Percentiles rank a stretch among this genome's conserved stretches.
These are phyloP conservation scores for Erebia epiphron DNA, from an alignment of 2,888 invertebrate genomes.

Conservation along the genomic window DNA sequence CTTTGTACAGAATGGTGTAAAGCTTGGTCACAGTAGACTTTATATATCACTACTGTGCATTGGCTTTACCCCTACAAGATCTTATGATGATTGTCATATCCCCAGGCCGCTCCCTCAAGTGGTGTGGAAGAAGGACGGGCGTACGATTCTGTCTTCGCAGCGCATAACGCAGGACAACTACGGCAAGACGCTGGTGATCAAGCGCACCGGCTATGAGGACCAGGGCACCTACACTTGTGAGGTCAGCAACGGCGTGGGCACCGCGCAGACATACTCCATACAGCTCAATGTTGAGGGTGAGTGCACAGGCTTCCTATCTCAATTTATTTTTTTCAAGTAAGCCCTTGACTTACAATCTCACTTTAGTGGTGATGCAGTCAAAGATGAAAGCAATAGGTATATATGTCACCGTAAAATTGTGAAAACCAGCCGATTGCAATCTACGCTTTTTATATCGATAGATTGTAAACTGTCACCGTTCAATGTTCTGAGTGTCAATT, in stretches of 20 bases:
- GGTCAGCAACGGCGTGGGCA: conserved; percentile 94
- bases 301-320: neutral
- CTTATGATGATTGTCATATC: neutral
- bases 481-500: too few species aligned
- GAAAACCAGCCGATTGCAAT: too few species aligned
- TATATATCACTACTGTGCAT: too few species aligned
- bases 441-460: too few species aligned
- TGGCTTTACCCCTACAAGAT: too few species aligned
- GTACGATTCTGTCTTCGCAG: conserved; percentile 86
- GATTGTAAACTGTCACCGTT: too few species aligned
- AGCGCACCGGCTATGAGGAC: conserved; percentile 93
- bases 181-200: conserved; percentile 96
- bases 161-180: conserved; percentile 94
- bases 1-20: too few species aligned
- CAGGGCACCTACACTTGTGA: conserved; percentile 97
- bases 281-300: conserved; percentile 85
- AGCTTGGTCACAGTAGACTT: too few species aligned
- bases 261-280: conserved; percentile 93
- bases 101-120: conserved; percentile 95
- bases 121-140: conserved; percentile 94
- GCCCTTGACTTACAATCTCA: too few species aligned
- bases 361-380: too few species aligned
- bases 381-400: too few species aligned
- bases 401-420: too few species aligned
- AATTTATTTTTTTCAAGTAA: neutral